A percentile compares a stretch with the other conserved stretches of the same genome.
Evolutionary conservation across 2,797 vertebrate genomes (phyloP).

Genomic region (Phaenicophaeus curvirostris): DNA sequence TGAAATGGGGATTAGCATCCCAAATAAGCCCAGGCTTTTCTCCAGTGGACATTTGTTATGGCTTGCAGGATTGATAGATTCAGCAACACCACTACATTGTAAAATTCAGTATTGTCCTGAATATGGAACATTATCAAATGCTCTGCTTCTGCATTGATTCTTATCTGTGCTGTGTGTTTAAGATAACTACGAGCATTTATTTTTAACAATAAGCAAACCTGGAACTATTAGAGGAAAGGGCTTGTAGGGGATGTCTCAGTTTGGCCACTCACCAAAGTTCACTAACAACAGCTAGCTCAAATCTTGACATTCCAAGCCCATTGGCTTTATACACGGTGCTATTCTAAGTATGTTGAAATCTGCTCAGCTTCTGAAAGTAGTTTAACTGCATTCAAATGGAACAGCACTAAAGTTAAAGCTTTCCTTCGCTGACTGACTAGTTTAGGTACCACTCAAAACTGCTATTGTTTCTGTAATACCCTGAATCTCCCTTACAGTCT

Average conservation of each 20-base stretch:
- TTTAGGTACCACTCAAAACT: neutral
- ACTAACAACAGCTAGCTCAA: neutral
- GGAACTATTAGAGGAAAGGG: neutral
- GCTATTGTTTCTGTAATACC: neutral
- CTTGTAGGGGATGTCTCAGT: neutral
- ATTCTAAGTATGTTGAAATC: neutral
- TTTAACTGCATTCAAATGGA: neutral
- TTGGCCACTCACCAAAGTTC: neutral
- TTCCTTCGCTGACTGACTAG: neutral
- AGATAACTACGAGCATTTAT: neutral
- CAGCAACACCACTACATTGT: neutral
- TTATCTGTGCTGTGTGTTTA: neutral
- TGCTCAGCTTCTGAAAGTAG: neutral
- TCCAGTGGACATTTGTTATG: neutral
- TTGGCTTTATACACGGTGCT: neutral
- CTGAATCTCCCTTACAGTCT: neutral
- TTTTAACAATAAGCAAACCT: neutral
- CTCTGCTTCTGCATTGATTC: neutral
- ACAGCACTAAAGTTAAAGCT: neutral
- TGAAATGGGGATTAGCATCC: constrained; percentile 20
- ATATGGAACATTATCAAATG: neutral
- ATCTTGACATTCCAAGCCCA: neutral
- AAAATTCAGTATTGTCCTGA: neutral
- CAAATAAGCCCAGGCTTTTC: constrained; percentile 14
- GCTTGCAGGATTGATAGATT: neutral